Base-by-base conservation (phyloP, 1,140 invertebrate genomes). In the Palaemon carinicauda region DNA sequence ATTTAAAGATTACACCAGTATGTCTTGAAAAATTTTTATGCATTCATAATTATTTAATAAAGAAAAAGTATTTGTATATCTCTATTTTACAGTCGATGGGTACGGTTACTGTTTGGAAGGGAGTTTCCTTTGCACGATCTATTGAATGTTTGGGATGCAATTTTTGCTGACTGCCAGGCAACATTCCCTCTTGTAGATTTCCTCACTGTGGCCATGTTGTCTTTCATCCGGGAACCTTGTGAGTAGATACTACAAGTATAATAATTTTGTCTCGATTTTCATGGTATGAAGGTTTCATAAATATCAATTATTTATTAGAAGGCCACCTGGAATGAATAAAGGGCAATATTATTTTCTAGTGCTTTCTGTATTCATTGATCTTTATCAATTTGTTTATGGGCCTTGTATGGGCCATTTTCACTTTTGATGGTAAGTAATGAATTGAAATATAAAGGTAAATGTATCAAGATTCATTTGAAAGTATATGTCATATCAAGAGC, bases 81-180 rank as follows among this genome's bases (percentile, higher is more conserved):
- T 19, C 19, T 74, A 19, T 74, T 31, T 41, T 12, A 50, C 91
- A 96, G 95, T 88, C 95, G 96, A 1, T 96, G 96, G 96, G 91
- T 96, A 15, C 93, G 96, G 15, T 91, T 96, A 54, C 91, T 96
- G 2, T 96, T 96, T 92, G 96, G 95, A 0, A 92, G 96, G 19
- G 96, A 96, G 91, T 96, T 96, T 91, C 93, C 94, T 21, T 92
- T 96, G 78, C 92, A 94, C 60, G 95, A 96, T 90, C 91, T 96
- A 50, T 92, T 96, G 15, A 93, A 94, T 31, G 90, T 96, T 1
- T 96, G 96, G 96, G 95, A 96, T 89, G 95, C 95, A 51, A 94
- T 96, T 50, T 96, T 97, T 92, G 93, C 95, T 9, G 95, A 95
- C 89, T 93, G 94, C n/a, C 93, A 94, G 21, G 91, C 93, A 82